These are phyloP conservation scores for Heliconius erato DNA, from an alignment of 2,888 invertebrate species.

Conservation along the genomic window DNA sequence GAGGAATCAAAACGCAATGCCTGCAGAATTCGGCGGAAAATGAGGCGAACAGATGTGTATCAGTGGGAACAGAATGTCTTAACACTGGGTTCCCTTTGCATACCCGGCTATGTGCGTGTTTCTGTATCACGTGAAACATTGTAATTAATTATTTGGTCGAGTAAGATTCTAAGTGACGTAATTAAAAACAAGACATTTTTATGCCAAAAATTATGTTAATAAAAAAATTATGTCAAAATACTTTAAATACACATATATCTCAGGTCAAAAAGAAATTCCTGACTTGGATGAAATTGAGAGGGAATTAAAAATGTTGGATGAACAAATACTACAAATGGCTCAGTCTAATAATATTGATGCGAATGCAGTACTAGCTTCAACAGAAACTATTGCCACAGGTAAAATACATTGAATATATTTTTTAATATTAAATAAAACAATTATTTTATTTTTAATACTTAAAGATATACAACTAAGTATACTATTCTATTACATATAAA, in stretches of 20 bases:
- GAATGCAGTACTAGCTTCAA: slow-evolving; percentile 71
- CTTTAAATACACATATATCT: neutral
- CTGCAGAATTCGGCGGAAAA: no score
- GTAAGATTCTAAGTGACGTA: no score
- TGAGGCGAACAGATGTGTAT: no score
- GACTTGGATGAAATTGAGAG: slow-evolving; percentile 81
- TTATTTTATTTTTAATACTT: neutral
- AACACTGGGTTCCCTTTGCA: no score
- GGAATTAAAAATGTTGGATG: slow-evolving; percentile 78
- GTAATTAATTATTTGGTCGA: no score
- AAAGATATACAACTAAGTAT: neutral
- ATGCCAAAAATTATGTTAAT: no score
- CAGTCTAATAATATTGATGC: slow-evolving; percentile 76
- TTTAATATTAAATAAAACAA: neutral
- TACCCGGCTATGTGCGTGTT: no score
- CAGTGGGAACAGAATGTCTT: no score
- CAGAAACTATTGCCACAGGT: slow-evolving; percentile 62
- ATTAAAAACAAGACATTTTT: no score
- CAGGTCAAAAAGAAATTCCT: slow-evolving; percentile 72
- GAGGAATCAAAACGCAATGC: no score
- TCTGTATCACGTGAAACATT: no score
- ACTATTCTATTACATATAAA: no score
- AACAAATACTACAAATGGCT: slow-evolving; percentile 78
- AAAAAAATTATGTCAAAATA: neutral
- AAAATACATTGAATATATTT: neutral